phyloP scores from a whole-genome alignment of 2,797 vertebrate species.

The Oreochromis grahami region DNA sequence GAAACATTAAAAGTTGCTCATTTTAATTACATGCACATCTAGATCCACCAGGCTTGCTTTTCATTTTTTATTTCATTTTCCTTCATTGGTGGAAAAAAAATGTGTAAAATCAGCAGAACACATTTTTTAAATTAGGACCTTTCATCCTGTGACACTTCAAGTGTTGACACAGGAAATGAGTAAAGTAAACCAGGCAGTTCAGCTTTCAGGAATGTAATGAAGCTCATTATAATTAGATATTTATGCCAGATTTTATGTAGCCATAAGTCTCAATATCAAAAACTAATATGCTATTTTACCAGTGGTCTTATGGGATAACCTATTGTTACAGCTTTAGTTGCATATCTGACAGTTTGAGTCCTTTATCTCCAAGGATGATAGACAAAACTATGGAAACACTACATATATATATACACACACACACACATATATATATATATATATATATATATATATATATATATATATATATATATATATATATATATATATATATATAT shows the following conservation, averaged over 20 bases:
- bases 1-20: conserved; percentile 18
- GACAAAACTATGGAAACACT: background rate
- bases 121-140: background rate
- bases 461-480: too few species aligned
- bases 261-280: background rate
- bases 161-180: conserved; percentile 24
- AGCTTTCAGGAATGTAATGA: conserved; percentile 11
- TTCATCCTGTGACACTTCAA: conserved; percentile 20
- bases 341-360: background rate
- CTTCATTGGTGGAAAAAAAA: conserved; percentile 8
- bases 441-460: too few species aligned
- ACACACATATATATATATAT: too few species aligned
- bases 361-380: background rate
- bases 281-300: background rate
- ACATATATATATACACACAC: too few species aligned
- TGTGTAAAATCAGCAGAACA: conserved; percentile 16
- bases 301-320: background rate
- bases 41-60: background rate
- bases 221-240: conserved; percentile 22
- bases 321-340: background rate
- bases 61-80: background rate
- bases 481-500: too few species aligned
- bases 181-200: background rate
- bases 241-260: background rate
- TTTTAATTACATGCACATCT: conserved; percentile 43